Conservation (phyloP, 2,113 vertebrate species). For the Agelaius tricolor region DNA sequence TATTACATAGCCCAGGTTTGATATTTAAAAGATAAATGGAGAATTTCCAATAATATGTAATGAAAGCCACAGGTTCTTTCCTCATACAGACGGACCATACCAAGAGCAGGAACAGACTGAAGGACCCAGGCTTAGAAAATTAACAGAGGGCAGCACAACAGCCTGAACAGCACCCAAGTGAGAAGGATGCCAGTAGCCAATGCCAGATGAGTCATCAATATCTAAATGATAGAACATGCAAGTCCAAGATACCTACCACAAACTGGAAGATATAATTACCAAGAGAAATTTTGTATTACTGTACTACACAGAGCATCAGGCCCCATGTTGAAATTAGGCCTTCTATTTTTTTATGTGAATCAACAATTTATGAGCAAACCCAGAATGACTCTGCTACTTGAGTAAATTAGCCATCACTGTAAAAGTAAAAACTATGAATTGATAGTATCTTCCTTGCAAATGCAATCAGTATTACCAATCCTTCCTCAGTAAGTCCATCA, state of each 20-base stretch:
- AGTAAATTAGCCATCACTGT: not conserved
- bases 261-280: not conserved
- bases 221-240: not conserved
- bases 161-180: not conserved
- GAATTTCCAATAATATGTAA: not conserved
- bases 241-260: not conserved
- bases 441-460: not conserved
- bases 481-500: not conserved
- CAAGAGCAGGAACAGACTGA: not conserved
- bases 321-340: not conserved
- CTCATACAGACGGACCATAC: not conserved
- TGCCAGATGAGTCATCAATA: not conserved
- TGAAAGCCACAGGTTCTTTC: not conserved
- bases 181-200: not conserved
- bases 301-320: not conserved
- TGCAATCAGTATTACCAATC: not conserved
- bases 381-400: not conserved
- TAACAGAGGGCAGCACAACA: not conserved
- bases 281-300: not conserved
- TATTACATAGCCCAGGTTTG: rapidly evolving
- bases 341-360: not conserved
- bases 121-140: not conserved
- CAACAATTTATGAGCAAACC: not conserved
- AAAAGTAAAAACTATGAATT: not conserved
- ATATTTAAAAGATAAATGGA: not conserved